A percentile compares a stretch with the other conserved stretches of the same genome.
Evolutionary conservation across 2,113 vertebrate genomes (phyloP).

Genomic region (Nanorana parkeri): DNA sequence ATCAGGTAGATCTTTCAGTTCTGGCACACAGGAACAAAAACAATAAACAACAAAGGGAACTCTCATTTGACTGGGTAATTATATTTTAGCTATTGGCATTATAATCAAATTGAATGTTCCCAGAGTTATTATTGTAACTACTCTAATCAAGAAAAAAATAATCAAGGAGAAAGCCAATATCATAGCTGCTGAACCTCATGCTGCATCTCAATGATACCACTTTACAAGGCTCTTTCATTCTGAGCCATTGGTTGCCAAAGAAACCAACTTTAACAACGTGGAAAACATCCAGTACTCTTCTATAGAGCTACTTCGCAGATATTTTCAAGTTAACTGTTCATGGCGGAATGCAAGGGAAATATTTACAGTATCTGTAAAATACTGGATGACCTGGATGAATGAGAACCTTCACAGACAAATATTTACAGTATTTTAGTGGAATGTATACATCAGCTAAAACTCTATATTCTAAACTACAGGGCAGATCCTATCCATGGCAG

Average conservation of each 20-base stretch:
- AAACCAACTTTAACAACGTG: slow-evolving; percentile 27
- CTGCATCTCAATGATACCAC: slow-evolving; percentile 35
- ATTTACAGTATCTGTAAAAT: no score
- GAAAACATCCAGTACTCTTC: slow-evolving; percentile 3
- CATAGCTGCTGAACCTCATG: slow-evolving; percentile 19
- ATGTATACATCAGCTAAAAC: no score
- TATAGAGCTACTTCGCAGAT: slow-evolving; percentile 3
- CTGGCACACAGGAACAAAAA: background rate
- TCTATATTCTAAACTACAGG: no score
- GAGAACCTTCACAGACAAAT: no score
- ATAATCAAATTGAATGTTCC: slow-evolving; percentile 38
- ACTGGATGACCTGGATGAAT: no score
- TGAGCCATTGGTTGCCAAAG: slow-evolving; percentile 33
- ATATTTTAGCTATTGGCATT: slow-evolving; percentile 19
- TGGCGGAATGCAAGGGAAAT: background rate
- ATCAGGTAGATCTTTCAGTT: background rate
- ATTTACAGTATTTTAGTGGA: no score
- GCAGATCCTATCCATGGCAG: no score
- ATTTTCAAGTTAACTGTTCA: background rate
- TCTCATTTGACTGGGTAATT: slow-evolving; percentile 11
- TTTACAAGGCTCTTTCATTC: slow-evolving; percentile 38
- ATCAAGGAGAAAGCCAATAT: slow-evolving; percentile 40
- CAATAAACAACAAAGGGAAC: slow-evolving; percentile 29
- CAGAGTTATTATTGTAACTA: slow-evolving; percentile 31
- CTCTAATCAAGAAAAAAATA: slow-evolving; percentile 43